Percentiles rank a stretch among this genome's conserved stretches.
These are phyloP conservation scores for Sarcophaga subvicina DNA, from an alignment of 2,888 invertebrate species.

Conservation along the genomic window DNA sequence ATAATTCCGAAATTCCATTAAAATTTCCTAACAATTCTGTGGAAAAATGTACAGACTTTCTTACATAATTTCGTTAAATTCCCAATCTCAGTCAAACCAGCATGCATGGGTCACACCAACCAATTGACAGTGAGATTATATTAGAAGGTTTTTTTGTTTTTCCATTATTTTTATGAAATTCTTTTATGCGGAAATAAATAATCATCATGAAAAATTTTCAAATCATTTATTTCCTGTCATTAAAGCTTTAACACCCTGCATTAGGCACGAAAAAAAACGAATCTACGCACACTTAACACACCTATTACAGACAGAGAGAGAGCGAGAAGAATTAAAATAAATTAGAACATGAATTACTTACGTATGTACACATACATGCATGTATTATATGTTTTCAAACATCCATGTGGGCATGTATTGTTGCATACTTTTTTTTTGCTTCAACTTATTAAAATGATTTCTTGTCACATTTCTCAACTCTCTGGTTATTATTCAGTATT, in stretches of 20 bases:
- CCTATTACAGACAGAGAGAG: not conserved
- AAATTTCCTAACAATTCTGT: no score
- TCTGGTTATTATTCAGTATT: conserved; percentile 6
- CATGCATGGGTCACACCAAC: no score
- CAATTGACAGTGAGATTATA: no score
- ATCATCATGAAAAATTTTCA: conserved; percentile 28
- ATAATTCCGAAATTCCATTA: no score
- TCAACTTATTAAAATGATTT: conserved; percentile 26
- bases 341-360: conserved; percentile 4
- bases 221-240: conserved; percentile 54
- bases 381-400: no score
- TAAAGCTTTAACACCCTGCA: conserved; percentile 26
- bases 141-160: not conserved
- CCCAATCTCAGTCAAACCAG: no score
- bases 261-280: not conserved
- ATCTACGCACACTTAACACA: not conserved
- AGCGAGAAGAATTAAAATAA: conserved; percentile 6
- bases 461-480: not conserved
- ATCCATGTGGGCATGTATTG: no score
- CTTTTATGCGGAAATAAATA: conserved; percentile 46
- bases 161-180: not conserved
- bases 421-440: not conserved
- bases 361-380: not conserved
- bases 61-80: no score
- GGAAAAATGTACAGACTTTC: no score